Evolutionary conservation across 1,140 invertebrate species (phyloP), one percentile per base, ranked within the genome.

Genomic region (Leptestheria dahalacensis): DNA sequence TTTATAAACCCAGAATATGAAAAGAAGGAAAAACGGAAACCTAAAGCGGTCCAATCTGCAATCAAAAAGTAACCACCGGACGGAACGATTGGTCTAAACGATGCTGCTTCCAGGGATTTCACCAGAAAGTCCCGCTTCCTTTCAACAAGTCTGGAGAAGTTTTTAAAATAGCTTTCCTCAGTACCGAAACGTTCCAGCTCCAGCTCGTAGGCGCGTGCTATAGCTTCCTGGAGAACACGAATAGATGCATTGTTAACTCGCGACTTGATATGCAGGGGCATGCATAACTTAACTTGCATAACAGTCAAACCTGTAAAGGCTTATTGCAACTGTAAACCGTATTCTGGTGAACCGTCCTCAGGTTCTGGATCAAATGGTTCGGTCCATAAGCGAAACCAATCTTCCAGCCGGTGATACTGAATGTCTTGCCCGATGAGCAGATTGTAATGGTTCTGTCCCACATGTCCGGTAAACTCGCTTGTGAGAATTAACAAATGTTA

Each of bases 341-440:
- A 74, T 97, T 97, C 72, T 98, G 93, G 74, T 97, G 94, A 12
- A 97, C 82, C 57, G 88, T 79, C 71, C 87, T 83, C 21, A 93
- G 71, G 65, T 94, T 88, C 25, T 74, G 72, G 61, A 97, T 82
- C 2, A 97, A 73, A 65, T 82, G 73, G 4, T 79, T 77, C 1
- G 91, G 89, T 2, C 88, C 91, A 71, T 97, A 91, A 1, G 87
- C 88, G 95, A 96, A 99, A n/a, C 95, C 94, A 6, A 83, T 80
- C 77, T 94, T 96, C 92, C 91, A 95, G 2, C 96, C 96, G 3
- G 96, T 99, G 3, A 93, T 90, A 64, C 89, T 93, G 73, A 98
- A 98, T 0, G 91, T 93, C 77, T 98, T 98, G 0, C 96, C 96
- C 0, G 93, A 94, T 51, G 92, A 97, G 0, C 96, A 93, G 66